Evolutionary conservation across 2,113 vertebrate genomes (phyloP).

Genomic region (Sylvietta virens): DNA sequence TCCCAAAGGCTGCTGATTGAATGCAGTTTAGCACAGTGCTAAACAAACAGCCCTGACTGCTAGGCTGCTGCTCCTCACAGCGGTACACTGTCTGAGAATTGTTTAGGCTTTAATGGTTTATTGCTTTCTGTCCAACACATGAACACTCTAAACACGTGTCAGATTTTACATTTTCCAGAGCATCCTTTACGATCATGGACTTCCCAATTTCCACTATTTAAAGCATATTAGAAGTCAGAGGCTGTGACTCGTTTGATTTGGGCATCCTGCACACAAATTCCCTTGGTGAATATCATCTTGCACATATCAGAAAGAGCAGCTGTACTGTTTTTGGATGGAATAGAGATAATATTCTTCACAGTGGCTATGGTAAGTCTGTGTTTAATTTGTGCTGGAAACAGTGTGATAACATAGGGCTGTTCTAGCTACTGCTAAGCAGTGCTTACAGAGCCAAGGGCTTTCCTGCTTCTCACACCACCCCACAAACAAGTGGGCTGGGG

Average conservation of each 20-base stretch:
- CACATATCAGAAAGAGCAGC: neutral
- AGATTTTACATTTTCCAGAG: neutral
- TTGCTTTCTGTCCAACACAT: neutral
- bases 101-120: neutral
- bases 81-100: neutral
- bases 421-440: neutral
- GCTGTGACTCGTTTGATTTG: neutral
- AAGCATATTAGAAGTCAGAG: neutral
- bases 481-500: rapidly evolving
- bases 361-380: neutral
- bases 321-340: neutral
- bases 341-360: neutral
- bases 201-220: neutral
- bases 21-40: neutral
- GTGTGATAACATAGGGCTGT: neutral
- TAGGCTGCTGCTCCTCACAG: neutral
- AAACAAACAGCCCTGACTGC: neutral
- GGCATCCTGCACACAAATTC: neutral
- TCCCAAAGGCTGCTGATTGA: neutral
- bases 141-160: neutral
- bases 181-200: neutral
- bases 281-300: neutral
- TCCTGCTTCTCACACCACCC: neutral
- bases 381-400: neutral
- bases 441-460: neutral